Evolutionary conservation across 2,888 invertebrate species (phyloP).

Genomic region (Eutolmus rufibarbis): DNA sequence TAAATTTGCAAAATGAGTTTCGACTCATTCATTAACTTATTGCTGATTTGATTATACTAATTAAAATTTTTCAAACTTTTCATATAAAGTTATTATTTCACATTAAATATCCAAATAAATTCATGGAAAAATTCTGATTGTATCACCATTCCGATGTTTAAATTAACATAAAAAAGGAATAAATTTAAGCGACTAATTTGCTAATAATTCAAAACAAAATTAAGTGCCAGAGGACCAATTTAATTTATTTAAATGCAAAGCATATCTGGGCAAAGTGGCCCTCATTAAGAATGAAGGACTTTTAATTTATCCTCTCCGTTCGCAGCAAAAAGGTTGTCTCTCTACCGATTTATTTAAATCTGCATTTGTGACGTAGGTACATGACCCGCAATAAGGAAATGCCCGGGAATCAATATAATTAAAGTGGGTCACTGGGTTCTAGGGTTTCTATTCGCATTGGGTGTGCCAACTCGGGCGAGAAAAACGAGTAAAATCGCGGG

Average conservation of each 20-base stretch:
- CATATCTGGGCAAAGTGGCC: background rate
- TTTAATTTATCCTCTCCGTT: background rate
- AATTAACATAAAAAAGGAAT: background rate
- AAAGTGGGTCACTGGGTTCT: background rate
- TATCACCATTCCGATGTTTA: background rate
- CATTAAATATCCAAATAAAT: too few species aligned
- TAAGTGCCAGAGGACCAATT: background rate
- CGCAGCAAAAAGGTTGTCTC: background rate
- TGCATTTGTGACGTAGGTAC: background rate
- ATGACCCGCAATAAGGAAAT: background rate
- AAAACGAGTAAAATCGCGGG: background rate
- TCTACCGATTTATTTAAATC: background rate
- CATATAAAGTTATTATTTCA: too few species aligned
- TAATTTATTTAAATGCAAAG: background rate
- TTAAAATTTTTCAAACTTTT: too few species aligned
- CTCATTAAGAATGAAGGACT: background rate
- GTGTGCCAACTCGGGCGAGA: background rate
- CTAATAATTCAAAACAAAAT: background rate
- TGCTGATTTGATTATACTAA: too few species aligned
- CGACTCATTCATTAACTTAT: too few species aligned
- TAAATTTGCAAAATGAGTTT: too few species aligned
- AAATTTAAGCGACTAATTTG: background rate
- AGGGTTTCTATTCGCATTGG: background rate
- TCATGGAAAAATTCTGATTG: too few species aligned
- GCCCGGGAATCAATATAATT: background rate